Evolutionary conservation across 2,113 vertebrate species (phyloP).

Genomic region (Damaliscus lunatus): DNA sequence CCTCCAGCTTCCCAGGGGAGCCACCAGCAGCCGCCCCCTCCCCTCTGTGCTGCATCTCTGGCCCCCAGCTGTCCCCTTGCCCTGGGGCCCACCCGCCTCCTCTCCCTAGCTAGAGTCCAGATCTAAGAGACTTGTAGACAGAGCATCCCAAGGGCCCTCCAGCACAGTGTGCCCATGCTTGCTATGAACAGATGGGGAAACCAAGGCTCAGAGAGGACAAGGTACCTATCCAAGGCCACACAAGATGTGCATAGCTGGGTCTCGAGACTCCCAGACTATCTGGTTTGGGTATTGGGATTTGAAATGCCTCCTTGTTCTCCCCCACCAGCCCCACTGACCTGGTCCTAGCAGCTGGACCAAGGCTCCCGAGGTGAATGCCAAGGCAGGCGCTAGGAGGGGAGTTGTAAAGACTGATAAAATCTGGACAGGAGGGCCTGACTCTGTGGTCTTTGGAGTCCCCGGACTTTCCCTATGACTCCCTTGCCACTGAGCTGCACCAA

Average conservation of each 20-base stretch:
- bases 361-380: not conserved
- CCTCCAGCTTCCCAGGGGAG: conserved; percentile 55
- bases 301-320: not conserved
- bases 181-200: not conserved
- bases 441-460: not conserved
- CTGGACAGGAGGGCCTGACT: not conserved
- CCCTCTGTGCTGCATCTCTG: conserved; percentile 33
- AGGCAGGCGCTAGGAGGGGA: not conserved
- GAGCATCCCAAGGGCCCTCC: not conserved
- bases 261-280: not conserved
- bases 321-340: not conserved
- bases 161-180: not conserved
- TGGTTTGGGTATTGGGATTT: not conserved
- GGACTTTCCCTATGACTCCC: not conserved
- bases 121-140: not conserved
- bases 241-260: not conserved
- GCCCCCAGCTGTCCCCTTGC: conserved; percentile 51
- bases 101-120: not conserved
- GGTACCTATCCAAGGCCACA: not conserved
- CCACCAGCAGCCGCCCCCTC: conserved; percentile 6
- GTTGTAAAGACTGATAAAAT: not conserved
- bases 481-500: not conserved
- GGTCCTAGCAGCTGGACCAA: not conserved
- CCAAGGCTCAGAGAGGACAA: not conserved
- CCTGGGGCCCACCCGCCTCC: not conserved